Evolutionary conservation across 2,113 vertebrate genomes (phyloP).

Genomic region (Leptobrachium leishanense): DNA sequence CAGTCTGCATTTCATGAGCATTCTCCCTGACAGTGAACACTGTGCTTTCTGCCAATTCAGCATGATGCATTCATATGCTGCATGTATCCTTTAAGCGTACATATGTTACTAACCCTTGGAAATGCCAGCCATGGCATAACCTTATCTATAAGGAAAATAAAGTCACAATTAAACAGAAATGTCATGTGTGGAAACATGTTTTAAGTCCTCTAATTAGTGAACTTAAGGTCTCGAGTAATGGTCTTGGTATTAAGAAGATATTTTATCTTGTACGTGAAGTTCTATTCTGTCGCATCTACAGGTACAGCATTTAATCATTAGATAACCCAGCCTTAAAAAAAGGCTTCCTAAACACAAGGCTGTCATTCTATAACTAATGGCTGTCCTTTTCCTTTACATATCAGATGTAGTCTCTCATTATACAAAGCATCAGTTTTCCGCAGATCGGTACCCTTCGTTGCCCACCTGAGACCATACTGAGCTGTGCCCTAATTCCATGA

Average conservation of each 20-base stretch:
- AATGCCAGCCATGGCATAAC: background rate
- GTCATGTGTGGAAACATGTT: background rate
- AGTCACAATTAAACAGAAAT: background rate
- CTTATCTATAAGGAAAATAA: background rate
- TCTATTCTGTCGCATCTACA: background rate
- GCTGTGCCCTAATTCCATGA: slow-evolving; percentile 36
- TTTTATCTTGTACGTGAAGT: background rate
- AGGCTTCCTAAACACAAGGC: background rate
- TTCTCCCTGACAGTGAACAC: slow-evolving; percentile 4
- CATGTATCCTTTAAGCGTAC: background rate
- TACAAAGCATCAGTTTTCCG: slow-evolving; percentile 3
- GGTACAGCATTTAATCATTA: background rate
- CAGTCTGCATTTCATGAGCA: slow-evolving; percentile 15
- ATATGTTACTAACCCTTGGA: background rate
- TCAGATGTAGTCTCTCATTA: background rate
- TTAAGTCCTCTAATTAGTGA: background rate
- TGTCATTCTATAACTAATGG: background rate
- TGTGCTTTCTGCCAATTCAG: slow-evolving; percentile 22
- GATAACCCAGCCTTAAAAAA: background rate
- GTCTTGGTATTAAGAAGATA: background rate
- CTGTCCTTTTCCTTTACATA: background rate
- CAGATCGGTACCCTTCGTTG: slow-evolving; percentile 20
- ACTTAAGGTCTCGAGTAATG: background rate
- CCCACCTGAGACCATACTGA: slow-evolving; percentile 38
- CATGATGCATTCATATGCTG: background rate